phyloP scores from a whole-genome alignment of 2,113 vertebrate genomes.

The Merops nubicus region DNA sequence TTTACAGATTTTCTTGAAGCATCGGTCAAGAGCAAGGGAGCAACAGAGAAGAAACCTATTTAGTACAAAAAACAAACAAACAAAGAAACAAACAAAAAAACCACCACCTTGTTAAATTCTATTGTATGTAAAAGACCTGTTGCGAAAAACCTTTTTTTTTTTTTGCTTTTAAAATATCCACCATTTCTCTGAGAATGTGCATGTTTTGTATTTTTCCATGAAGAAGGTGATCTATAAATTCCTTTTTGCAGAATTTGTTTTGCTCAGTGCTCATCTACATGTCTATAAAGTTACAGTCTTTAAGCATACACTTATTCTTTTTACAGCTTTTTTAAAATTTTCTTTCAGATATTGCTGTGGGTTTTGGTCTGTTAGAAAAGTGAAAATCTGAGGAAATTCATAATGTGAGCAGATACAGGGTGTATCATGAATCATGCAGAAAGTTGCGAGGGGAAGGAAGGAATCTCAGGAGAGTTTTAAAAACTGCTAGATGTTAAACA shows the following conservation, averaged over 20 bases:
- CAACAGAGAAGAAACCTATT: not conserved
- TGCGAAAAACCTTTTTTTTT: rapidly evolving
- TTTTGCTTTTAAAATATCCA: not conserved
- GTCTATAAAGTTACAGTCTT: not conserved
- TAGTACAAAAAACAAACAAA: not conserved
- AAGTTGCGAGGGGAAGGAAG: not conserved
- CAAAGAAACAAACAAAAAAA: no score
- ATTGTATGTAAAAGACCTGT: not conserved
- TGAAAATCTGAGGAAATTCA: not conserved
- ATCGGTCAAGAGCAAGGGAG: not conserved
- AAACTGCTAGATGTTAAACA: constrained; percentile 64
- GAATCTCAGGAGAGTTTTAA: constrained; percentile 64
- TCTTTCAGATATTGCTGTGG: not conserved
- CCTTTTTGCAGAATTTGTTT: not conserved
- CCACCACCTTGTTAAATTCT: not conserved
- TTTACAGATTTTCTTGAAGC: not conserved
- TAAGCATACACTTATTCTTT: not conserved
- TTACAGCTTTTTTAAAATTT: not conserved
- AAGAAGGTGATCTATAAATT: not conserved
- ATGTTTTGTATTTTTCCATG: not conserved
- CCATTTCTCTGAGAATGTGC: not conserved
- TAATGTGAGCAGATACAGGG: constrained; percentile 4
- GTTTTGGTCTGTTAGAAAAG: not conserved
- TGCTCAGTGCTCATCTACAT: not conserved
- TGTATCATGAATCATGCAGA: constrained; percentile 36